Evolutionary conservation across 2,797 vertebrate species (phyloP).

Genomic region (Halcyon badia): DNA sequence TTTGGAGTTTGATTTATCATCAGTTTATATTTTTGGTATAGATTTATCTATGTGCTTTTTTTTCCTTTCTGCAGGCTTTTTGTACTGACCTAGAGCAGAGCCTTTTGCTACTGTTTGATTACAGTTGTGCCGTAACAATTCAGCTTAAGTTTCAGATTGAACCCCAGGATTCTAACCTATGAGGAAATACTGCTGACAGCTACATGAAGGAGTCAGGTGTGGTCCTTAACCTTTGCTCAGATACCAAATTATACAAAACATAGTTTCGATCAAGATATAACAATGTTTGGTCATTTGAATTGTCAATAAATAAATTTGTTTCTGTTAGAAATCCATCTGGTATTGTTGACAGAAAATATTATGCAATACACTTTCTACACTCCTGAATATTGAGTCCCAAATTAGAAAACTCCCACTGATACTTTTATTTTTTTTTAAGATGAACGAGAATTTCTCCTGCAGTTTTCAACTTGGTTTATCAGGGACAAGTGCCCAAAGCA

Average conservation of each 20-base stretch:
- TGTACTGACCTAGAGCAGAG: not conserved
- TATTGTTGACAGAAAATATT: not conserved
- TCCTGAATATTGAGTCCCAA: not conserved
- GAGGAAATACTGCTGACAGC: not conserved
- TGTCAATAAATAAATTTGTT: not conserved
- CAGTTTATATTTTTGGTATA: not conserved
- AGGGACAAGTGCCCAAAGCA: not conserved
- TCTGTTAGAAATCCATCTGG: not conserved
- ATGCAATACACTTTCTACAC: rapidly evolving
- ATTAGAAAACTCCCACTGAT: not conserved
- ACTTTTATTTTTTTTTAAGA: not conserved
- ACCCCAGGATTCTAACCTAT: not conserved
- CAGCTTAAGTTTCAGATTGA: not conserved
- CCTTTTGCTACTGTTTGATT: not conserved
- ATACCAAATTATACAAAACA: not conserved
- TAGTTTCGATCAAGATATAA: not conserved
- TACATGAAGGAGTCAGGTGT: not conserved
- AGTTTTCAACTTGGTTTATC: not conserved
- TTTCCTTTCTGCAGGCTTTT: not conserved
- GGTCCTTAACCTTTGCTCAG: not conserved
- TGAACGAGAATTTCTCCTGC: not conserved
- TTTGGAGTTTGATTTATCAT: not conserved
- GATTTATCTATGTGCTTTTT: not conserved
- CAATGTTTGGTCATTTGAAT: not conserved
- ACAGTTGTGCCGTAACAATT: not conserved